Base-by-base conservation (phyloP, 2,113 vertebrate genomes). In the Budorcas taxicolor region DNA sequence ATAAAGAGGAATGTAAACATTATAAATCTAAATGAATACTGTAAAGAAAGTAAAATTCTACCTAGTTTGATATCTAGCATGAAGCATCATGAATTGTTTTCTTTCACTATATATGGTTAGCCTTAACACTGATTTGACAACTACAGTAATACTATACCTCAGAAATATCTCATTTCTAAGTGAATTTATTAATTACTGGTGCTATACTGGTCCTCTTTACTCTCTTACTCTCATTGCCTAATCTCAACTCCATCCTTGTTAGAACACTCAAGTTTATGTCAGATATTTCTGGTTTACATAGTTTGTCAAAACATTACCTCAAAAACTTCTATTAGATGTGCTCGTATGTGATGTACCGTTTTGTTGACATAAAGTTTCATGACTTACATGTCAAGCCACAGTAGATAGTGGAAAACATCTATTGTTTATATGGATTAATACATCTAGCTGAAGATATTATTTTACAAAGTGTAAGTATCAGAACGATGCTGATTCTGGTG, bases 401-500 rank as follows among this genome's bases (percentile, higher is more conserved):
- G 67, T 86, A 96, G 27, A 76, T 40, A 14, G 7, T 90, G 6
- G 23, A 4, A 95, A 71, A 82, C 7, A 10, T 97, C 64, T 71
- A 93, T 53, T 97, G 40, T 92, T 97, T 92, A 64, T 80, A 96
- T 97, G n/a, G 92, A 92, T 95, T 80, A 97, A 82, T 88, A 43
- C 87, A 94, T 96, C 95, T 94, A 95, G 55, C 40, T 94, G 82
- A 95, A 92, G 31, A 95, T 95, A 97, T 84, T 88, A 21, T 92
- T 92, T 90, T 86, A 60, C 62, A 52, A 50, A 85, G 78, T 96
- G 85, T 78, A 91, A 78, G 97, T 97, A 92, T 81, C 57, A 83
- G 14, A 92, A 64, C 7, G 21, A 92, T 92, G 16, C 7, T 52
- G 87, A 92, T 96, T 95, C 5, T 45, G 90, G 81, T 17, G 47